Conservation (phyloP, 2,888 invertebrate species). For the Pandemis corylana region DNA sequence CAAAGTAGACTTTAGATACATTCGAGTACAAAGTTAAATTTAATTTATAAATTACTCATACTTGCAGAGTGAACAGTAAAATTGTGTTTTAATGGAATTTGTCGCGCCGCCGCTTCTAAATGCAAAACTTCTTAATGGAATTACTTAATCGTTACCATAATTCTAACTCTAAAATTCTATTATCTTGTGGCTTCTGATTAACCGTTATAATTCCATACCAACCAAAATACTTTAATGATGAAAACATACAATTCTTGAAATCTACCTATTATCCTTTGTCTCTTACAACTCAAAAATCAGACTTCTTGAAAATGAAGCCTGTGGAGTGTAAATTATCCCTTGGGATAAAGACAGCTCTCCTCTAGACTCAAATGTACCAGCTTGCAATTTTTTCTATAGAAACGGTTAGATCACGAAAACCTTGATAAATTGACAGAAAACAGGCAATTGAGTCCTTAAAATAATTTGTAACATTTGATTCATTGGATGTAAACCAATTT, state of each 20-base stretch:
- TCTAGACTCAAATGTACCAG: background rate
- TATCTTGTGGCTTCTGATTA: background rate
- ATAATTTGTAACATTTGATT: background rate
- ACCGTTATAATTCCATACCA: background rate
- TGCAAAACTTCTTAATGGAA: conserved; percentile 1
- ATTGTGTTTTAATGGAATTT: conserved; percentile 4
- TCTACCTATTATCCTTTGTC: background rate
- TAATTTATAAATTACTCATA: background rate
- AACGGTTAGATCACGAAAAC: background rate
- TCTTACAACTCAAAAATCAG: background rate
- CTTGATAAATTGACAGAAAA: background rate
- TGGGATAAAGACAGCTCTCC: background rate
- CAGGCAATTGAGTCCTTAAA: background rate
- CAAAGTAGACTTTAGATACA: background rate
- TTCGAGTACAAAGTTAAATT: too few relatives aligned
- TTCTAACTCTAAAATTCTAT: background rate
- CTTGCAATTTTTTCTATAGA: background rate
- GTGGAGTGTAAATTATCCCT: background rate
- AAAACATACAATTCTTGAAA: too few relatives aligned
- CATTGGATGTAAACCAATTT: background rate
- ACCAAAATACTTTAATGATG: background rate
- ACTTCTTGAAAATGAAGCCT: background rate
- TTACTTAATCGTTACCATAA: conserved; percentile 5
- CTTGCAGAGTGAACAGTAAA: background rate
- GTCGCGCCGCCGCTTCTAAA: conserved; percentile 6